Evolutionary conservation across 2,797 vertebrate species (phyloP).

Genomic region (Sebastes vulpes): DNA sequence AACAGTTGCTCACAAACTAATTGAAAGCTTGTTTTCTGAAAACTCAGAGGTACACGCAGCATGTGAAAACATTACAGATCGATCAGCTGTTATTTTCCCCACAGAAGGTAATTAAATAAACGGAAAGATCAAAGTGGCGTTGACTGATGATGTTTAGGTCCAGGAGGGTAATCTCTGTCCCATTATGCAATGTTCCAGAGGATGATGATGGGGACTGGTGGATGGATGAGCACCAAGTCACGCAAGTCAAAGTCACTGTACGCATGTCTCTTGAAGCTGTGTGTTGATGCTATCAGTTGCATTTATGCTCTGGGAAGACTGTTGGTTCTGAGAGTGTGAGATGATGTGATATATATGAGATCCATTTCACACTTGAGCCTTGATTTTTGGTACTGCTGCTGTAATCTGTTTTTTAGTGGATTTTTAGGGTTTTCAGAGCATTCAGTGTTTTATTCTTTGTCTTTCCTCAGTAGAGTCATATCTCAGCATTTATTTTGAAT

Average conservation of each 20-base stretch:
- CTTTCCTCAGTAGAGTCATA: background rate
- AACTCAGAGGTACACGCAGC: background rate
- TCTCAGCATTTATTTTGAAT: background rate
- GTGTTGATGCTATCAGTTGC: background rate
- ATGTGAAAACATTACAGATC: background rate
- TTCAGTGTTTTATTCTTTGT: background rate
- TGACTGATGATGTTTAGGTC: constrained; percentile 24
- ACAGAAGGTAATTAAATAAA: background rate
- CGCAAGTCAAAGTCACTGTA: background rate
- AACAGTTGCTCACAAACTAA: background rate
- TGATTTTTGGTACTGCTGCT: background rate
- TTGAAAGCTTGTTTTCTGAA: background rate
- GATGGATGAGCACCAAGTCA: constrained; percentile 44
- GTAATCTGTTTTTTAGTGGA: background rate
- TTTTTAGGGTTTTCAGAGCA: background rate
- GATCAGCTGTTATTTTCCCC: background rate
- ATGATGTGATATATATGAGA: background rate
- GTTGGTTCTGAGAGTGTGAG: background rate
- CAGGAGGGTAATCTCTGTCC: constrained; percentile 23
- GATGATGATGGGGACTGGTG: constrained; percentile 35
- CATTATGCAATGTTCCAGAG: constrained; percentile 28
- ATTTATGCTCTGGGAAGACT: background rate
- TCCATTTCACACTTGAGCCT: background rate
- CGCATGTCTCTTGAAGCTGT: background rate
- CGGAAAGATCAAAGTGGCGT: constrained; percentile 1